A percentile compares a stretch with the other conserved stretches of the same genome.
These are phyloP conservation scores for Nomada fucata DNA, from an alignment of 2,888 invertebrate species.

Conservation along the genomic window DNA sequence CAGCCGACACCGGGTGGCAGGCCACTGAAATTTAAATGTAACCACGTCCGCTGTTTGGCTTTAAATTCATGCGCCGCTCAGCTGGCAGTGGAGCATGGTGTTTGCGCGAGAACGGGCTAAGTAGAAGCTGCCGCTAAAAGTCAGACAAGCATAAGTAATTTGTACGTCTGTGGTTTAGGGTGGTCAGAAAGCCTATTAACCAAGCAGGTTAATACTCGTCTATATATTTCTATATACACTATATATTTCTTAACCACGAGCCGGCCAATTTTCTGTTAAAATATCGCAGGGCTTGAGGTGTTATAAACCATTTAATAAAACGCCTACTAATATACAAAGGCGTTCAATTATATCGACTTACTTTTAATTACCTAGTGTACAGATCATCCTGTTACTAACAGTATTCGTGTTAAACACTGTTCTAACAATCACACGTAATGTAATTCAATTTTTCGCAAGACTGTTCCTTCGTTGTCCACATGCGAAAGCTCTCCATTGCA, in stretches of 20 bases:
- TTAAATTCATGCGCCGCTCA: slow-evolving; percentile 52
- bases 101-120: slow-evolving; percentile 44
- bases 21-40: slow-evolving; percentile 48
- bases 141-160: slow-evolving; percentile 52
- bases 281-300: too few species aligned
- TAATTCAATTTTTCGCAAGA: background rate
- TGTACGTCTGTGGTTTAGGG: slow-evolving; percentile 41
- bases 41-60: slow-evolving; percentile 32
- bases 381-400: too few species aligned
- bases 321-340: too few species aligned
- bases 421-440: background rate
- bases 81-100: slow-evolving; percentile 15
- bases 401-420: background rate
- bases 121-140: slow-evolving; percentile 46
- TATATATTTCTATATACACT: too few species aligned
- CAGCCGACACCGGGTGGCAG: background rate
- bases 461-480: background rate
- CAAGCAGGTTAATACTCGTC: background rate
- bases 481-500: background rate
- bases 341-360: too few species aligned
- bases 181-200: slow-evolving; percentile 39
- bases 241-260: too few species aligned
- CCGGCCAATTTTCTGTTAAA: too few species aligned
- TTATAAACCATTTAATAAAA: background rate
- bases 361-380: too few species aligned